A percentile compares a stretch with the other conserved stretches of the same genome.
Conservation (phyloP, 2,797 vertebrate species). For the Amazonetta brasiliensis region DNA sequence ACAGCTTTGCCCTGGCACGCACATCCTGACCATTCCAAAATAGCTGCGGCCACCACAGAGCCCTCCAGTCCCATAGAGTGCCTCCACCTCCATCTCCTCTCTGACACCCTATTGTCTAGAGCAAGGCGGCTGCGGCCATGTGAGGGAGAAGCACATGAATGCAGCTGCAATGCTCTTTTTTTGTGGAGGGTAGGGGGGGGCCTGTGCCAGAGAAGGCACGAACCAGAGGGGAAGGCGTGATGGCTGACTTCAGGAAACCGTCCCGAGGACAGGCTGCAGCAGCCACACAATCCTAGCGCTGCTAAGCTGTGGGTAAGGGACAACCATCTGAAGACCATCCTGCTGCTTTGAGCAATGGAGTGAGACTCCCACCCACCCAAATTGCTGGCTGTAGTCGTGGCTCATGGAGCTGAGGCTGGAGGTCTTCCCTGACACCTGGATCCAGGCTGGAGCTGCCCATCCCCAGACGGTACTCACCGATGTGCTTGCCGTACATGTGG, state of each 20-base stretch:
- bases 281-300: neutral
- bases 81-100: neutral
- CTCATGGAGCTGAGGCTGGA: neutral
- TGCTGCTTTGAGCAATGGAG: neutral
- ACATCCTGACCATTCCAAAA: neutral
- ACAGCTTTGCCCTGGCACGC: neutral
- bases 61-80: neutral
- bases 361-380: neutral
- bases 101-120: neutral
- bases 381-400: fast-evolving
- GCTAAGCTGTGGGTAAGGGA: neutral
- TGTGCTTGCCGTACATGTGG: slow-evolving; percentile 98
- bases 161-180: fast-evolving
- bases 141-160: neutral
- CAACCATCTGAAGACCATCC: neutral
- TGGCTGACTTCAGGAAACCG: neutral
- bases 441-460: neutral
- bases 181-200: neutral
- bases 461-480: slow-evolving; percentile 85
- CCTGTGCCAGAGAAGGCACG: neutral
- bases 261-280: neutral
- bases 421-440: neutral
- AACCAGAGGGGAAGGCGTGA: neutral
- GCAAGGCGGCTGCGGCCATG: neutral
- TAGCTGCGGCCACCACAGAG: neutral